A percentile compares a stretch with the other conserved stretches of the same genome.
Conservation (phyloP, 2,888 invertebrate species). For the Phengaris alcon region DNA sequence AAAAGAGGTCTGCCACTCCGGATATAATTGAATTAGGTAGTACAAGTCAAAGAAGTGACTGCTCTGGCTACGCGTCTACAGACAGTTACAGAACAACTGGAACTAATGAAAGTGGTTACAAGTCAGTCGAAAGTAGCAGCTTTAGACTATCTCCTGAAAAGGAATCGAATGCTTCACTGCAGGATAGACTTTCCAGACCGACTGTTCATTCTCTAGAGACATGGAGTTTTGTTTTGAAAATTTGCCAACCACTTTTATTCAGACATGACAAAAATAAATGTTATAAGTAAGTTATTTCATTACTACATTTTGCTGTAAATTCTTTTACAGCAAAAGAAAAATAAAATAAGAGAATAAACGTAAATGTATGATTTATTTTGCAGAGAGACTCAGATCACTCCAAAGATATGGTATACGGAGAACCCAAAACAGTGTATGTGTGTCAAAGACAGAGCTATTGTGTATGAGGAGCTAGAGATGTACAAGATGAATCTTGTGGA, state of each 20-base stretch:
- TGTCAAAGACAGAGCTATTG: constrained; percentile 62
- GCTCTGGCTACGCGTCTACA: constrained; percentile 52
- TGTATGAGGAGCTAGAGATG: constrained; percentile 65
- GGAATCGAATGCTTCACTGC: constrained; percentile 47
- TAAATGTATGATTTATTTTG: constrained; percentile 16
- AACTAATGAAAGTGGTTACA: constrained; percentile 51
- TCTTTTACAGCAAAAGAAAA: too few relatives aligned
- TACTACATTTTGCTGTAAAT: too few relatives aligned
- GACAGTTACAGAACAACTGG: constrained; percentile 55
- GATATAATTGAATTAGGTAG: constrained; percentile 53
- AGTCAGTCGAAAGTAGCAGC: constrained; percentile 41
- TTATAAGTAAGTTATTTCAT: constrained; percentile 55
- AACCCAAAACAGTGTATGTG: constrained; percentile 67
- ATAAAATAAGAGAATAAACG: background rate
- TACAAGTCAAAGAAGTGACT: constrained; percentile 51
- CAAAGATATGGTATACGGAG: constrained; percentile 64
- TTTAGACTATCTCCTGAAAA: constrained; percentile 56
- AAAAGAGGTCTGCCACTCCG: constrained; percentile 56
- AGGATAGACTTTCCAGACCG: constrained; percentile 52
- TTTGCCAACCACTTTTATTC: constrained; percentile 70
- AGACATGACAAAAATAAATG: constrained; percentile 70
- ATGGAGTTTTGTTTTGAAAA: constrained; percentile 71
- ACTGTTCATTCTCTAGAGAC: constrained; percentile 65
- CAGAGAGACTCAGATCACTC: constrained; percentile 58
- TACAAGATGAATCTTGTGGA: constrained; percentile 66